Evolutionary conservation across 2,888 invertebrate species (phyloP).

Genomic region (Stegana nigrithorax): DNA sequence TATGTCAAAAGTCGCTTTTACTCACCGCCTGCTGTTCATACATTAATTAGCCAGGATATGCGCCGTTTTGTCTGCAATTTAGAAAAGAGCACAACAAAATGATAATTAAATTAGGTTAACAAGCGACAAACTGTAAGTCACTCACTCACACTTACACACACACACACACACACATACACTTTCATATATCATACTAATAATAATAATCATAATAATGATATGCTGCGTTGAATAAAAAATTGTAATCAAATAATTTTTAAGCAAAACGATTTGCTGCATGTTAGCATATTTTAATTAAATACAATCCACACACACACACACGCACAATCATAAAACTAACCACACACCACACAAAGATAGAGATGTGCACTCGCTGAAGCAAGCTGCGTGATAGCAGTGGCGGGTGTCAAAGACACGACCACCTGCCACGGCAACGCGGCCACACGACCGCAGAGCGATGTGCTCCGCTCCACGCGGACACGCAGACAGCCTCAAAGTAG

Average conservation of each 20-base stretch:
- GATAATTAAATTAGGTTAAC: conserved; percentile 4
- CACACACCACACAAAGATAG: too few species aligned
- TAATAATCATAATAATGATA: too few species aligned
- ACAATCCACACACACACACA: conserved; percentile 14
- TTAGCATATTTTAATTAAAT: conserved; percentile 7
- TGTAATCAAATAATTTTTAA: too few species aligned
- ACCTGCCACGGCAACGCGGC: too few species aligned
- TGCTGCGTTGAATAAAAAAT: too few species aligned
- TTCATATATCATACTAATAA: background rate
- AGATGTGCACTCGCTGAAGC: too few species aligned
- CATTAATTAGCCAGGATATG: conserved; percentile 2
- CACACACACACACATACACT: background rate
- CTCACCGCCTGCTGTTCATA: background rate
- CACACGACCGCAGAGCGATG: too few species aligned
- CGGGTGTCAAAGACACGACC: too few species aligned
- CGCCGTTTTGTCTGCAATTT: background rate
- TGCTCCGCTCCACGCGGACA: too few species aligned
- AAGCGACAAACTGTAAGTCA: background rate
- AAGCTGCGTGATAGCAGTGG: too few species aligned
- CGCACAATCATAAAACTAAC: background rate
- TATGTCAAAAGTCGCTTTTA: conserved; percentile 1
- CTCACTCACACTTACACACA: background rate
- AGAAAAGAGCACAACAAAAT: background rate
- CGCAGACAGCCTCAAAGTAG: too few species aligned
- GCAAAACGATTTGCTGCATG: conserved; percentile 22